Evolutionary conservation across 2,888 invertebrate species (phyloP).

Genomic region (Aethes cnicana): DNA sequence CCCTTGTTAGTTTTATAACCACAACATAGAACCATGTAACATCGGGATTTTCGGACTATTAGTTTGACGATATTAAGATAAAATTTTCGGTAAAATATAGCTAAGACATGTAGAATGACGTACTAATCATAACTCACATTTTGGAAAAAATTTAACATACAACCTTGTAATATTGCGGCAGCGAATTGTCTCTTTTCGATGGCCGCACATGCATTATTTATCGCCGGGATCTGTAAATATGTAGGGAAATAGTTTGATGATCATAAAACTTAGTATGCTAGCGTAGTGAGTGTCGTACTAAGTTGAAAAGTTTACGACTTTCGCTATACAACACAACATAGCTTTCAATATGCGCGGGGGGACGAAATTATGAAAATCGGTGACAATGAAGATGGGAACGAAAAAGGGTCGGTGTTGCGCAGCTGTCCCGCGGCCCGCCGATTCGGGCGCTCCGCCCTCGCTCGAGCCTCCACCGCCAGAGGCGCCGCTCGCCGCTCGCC

Average conservation of each 20-base stretch:
- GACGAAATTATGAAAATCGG: slow-evolving; percentile 28
- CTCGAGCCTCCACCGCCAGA: slow-evolving; percentile 51
- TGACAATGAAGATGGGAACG: slow-evolving; percentile 41
- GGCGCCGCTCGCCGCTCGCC: slow-evolving; percentile 42
- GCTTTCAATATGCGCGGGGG: slow-evolving; percentile 14
- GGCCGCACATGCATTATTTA: too few relatives aligned
- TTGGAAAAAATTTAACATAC: too few relatives aligned
- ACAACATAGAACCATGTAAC: too few relatives aligned
- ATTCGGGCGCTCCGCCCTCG: slow-evolving; percentile 67
- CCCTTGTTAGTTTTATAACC: too few relatives aligned
- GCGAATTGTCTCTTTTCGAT: too few relatives aligned
- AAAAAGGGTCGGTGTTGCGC: slow-evolving; percentile 75
- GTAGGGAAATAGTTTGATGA: slow-evolving; percentile 18
- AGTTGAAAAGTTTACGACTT: slow-evolving; percentile 16
- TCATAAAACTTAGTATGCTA: slow-evolving; percentile 16
- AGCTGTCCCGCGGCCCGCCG: slow-evolving; percentile 76
- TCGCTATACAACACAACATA: slow-evolving; percentile 22
- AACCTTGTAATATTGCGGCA: too few relatives aligned
- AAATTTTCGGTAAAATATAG: too few relatives aligned
- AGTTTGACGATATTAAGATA: too few relatives aligned
- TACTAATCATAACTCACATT: too few relatives aligned
- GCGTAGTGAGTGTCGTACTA: background rate
- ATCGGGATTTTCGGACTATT: too few relatives aligned
- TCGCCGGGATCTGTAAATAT: background rate
- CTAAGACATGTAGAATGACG: too few relatives aligned